Percentiles rank a stretch among this genome's conserved stretches.
phyloP scores from a whole-genome alignment of 1,140 invertebrate species.

The Luehdorfia chinensis region DNA sequence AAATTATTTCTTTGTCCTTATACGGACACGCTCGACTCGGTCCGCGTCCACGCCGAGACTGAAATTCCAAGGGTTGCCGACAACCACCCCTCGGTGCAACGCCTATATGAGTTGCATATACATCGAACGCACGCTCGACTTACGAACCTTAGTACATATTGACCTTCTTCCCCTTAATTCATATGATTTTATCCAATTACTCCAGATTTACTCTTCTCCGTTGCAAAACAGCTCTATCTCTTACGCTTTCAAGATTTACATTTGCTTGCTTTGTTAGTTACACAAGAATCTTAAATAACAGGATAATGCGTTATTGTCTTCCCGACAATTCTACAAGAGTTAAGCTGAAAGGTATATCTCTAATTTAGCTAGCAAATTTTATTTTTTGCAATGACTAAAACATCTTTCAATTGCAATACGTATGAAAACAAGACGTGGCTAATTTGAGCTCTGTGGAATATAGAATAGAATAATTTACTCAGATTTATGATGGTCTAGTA shows the following conservation, averaged over 20 bases:
- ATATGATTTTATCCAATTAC: conserved; percentile 12
- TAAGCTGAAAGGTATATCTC: not conserved
- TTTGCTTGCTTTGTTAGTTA: not conserved
- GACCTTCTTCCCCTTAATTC: conserved; percentile 11
- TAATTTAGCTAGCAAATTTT: no score
- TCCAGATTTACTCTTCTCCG: not conserved
- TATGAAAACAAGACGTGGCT: no score
- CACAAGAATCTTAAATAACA: not conserved
- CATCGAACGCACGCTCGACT: not conserved
- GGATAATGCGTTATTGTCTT: conserved; percentile 2
- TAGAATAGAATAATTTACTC: no score
- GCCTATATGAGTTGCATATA: conserved; percentile 1
- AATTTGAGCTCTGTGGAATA: no score
- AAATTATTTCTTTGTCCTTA: no score
- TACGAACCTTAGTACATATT: conserved; percentile 8
- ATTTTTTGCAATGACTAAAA: no score
- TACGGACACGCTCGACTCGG: not conserved
- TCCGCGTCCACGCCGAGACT: conserved; percentile 2
- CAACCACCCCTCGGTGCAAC: conserved; percentile 8
- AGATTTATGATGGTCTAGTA: no score
- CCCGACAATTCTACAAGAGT: not conserved
- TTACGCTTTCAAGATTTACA: not conserved
- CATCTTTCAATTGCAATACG: no score
- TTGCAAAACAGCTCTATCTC: not conserved
- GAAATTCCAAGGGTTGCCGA: conserved; percentile 12